These are phyloP conservation scores for Propithecus coquereli DNA, from an alignment of 2,113 vertebrate species.

Conservation along the genomic window DNA sequence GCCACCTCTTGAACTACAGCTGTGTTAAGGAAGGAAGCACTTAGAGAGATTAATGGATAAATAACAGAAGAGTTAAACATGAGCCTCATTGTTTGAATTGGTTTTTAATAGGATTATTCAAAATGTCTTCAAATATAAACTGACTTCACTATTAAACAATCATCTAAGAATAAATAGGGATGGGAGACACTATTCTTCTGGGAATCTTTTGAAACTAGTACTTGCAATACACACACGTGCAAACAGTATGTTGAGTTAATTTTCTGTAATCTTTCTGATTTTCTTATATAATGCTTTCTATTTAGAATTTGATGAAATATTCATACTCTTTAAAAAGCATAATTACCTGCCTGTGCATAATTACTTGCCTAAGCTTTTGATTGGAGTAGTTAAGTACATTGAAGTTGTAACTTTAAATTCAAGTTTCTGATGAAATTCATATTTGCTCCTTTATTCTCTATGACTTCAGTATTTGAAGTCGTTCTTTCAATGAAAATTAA, in stretches of 20 bases:
- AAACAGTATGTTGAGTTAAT: slow-evolving; percentile 12
- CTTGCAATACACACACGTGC: background rate
- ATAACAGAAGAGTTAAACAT: slow-evolving; percentile 61
- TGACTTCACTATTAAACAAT: slow-evolving; percentile 58
- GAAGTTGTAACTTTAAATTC: background rate
- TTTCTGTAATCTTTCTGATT: slow-evolving; percentile 47
- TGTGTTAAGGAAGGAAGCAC: slow-evolving; percentile 54
- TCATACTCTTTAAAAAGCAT: background rate
- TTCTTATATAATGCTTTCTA: slow-evolving; percentile 29
- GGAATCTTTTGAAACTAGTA: slow-evolving; percentile 33
- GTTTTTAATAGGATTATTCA: slow-evolving; percentile 56
- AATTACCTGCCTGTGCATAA: background rate
- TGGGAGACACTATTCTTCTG: background rate
- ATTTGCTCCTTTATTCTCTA: background rate
- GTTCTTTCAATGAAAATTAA: slow-evolving; percentile 15
- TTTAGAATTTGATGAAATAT: slow-evolving; percentile 34
- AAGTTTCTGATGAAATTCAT: slow-evolving; percentile 38
- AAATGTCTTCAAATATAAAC: slow-evolving; percentile 65
- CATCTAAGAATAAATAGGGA: slow-evolving; percentile 32
- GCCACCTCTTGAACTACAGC: slow-evolving; percentile 53
- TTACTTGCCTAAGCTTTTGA: background rate
- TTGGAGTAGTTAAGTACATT: slow-evolving; percentile 13
- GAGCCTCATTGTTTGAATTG: slow-evolving; percentile 54
- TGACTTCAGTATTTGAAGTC: slow-evolving; percentile 24
- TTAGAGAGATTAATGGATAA: slow-evolving; percentile 58